phyloP scores from a whole-genome alignment of 2,113 vertebrate species.

The Taxidea taxus region DNA sequence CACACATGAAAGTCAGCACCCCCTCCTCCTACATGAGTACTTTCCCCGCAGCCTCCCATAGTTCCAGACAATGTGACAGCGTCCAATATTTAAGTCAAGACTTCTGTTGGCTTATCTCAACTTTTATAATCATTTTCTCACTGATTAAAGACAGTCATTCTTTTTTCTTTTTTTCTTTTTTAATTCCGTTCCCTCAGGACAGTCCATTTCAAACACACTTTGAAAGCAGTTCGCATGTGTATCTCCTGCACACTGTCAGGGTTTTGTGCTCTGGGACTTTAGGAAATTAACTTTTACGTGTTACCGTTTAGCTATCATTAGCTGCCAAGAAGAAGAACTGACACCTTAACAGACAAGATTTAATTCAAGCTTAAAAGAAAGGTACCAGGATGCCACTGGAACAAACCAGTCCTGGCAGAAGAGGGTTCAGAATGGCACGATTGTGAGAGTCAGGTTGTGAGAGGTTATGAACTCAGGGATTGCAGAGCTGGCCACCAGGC shows the following conservation, averaged over 20 bases:
- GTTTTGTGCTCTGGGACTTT: constrained; percentile 20
- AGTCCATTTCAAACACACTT: neutral
- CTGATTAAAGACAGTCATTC: constrained; percentile 23
- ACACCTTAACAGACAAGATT: constrained; percentile 32
- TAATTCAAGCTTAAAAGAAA: constrained; percentile 60
- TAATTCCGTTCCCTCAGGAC: neutral
- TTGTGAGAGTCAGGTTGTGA: neutral
- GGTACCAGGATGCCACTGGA: neutral
- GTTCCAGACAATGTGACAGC: constrained; percentile 21
- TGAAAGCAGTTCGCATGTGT: neutral
- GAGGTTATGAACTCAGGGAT: neutral
- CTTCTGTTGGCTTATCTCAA: constrained; percentile 48
- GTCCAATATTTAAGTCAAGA: constrained; percentile 46
- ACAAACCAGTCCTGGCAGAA: neutral
- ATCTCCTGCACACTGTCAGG: neutral
- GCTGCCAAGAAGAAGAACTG: constrained; percentile 34
- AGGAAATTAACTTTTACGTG: constrained; percentile 46
- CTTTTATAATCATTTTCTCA: constrained; percentile 59
- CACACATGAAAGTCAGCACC: neutral
- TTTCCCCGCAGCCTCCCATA: neutral
- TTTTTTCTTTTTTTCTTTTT: neutral
- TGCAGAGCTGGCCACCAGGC: neutral
- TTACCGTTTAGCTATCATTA: constrained; percentile 50
- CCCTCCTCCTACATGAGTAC: neutral
- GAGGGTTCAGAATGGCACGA: neutral